These are phyloP conservation scores for Trichosurus vulpecula DNA, from an alignment of 2,797 vertebrate species.

Conservation along the genomic window DNA sequence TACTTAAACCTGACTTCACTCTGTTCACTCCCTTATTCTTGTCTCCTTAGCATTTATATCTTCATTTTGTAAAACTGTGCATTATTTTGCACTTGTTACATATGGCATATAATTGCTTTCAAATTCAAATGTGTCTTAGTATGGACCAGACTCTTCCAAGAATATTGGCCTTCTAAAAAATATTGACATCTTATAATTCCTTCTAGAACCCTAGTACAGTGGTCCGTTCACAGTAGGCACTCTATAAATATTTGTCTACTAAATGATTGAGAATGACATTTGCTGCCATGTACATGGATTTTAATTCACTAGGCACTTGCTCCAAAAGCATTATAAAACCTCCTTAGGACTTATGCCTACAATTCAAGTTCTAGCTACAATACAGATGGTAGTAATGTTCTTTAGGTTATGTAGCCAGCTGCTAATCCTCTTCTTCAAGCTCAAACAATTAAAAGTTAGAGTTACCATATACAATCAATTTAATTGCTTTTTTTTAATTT, in stretches of 20 bases:
- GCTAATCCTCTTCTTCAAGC: neutral
- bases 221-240: neutral
- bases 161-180: neutral
- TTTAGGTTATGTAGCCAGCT: neutral
- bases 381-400: neutral
- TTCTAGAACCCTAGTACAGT: neutral
- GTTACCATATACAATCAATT: neutral
- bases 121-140: neutral
- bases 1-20: neutral
- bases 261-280: neutral
- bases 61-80: neutral
- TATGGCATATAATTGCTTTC: neutral
- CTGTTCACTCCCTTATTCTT: neutral
- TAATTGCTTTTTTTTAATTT: neutral
- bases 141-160: neutral
- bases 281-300: neutral
- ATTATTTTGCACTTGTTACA: neutral
- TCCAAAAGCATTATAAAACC: constrained; percentile 7
- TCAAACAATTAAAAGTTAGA: neutral
- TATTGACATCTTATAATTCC: neutral
- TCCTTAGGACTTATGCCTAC: neutral
- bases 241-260: neutral
- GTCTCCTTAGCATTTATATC: neutral
- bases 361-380: neutral
- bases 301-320: neutral